phyloP scores from a whole-genome alignment of 2,888 invertebrate genomes.

The Glaucopsyche alexis region DNA sequence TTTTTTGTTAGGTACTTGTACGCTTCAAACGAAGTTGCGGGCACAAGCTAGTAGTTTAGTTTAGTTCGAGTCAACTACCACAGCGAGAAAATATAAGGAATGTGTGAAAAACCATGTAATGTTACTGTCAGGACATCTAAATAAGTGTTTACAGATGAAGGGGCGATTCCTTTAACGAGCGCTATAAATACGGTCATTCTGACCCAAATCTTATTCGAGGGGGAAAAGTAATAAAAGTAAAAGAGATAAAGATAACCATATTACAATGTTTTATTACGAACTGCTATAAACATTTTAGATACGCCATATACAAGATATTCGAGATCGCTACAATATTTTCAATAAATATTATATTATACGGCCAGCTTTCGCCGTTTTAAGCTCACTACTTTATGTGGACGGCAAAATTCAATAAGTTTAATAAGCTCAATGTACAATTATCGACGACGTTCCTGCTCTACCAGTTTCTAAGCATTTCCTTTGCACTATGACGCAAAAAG shows the following conservation, averaged over 20 bases:
- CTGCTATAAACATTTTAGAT: constrained; percentile 24
- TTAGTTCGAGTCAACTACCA: no score
- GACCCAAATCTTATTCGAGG: constrained; percentile 29
- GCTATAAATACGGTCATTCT: constrained; percentile 23
- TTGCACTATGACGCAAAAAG: no score
- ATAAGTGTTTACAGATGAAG: constrained; percentile 27
- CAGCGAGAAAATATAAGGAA: background rate
- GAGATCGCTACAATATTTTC: constrained; percentile 21
- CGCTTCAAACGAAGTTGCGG: no score
- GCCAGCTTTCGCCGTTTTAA: constrained; percentile 7
- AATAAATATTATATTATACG: constrained; percentile 21
- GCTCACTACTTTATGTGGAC: background rate
- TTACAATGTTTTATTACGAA: constrained; percentile 28
- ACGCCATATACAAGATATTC: constrained; percentile 15
- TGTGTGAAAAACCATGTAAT: constrained; percentile 18
- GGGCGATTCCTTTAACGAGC: constrained; percentile 24
- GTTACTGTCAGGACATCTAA: constrained; percentile 22
- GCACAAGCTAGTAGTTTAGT: no score
- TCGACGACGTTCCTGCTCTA: no score
- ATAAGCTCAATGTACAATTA: background rate
- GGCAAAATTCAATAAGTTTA: constrained; percentile 13
- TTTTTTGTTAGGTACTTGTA: no score
- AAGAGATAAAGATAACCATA: constrained; percentile 28
- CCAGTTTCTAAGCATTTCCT: no score
- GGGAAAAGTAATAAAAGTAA: constrained; percentile 28